These are phyloP conservation scores for Drosophila asahinai DNA, from an alignment of 1,140 invertebrate species.

Conservation along the genomic window DNA sequence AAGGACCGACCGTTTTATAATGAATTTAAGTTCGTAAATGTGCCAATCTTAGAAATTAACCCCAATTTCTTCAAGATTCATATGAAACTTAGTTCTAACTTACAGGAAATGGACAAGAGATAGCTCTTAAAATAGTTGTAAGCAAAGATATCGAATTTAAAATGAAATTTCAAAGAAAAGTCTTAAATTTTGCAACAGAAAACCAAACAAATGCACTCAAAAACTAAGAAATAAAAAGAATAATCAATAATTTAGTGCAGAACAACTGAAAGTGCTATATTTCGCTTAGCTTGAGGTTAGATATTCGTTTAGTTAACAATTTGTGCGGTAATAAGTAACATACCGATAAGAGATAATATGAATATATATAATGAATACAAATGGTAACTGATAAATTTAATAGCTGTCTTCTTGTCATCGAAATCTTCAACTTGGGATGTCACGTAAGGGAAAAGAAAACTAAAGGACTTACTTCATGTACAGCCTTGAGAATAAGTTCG, in stretches of 20 bases:
- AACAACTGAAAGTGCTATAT: conserved; percentile 9
- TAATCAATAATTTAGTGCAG: background rate
- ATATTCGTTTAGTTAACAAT: conserved; percentile 11
- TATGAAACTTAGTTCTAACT: background rate
- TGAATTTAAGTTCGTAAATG: background rate
- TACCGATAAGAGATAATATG: conserved; percentile 39
- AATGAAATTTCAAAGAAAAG: background rate
- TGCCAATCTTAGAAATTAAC: too few species aligned
- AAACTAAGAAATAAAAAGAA: background rate
- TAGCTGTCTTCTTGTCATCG: conserved; percentile 10
- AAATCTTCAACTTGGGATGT: conserved; percentile 6
- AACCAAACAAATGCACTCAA: background rate
- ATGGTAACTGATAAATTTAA: conserved; percentile 6
- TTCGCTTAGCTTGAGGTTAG: conserved; percentile 12
- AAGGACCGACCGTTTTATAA: background rate
- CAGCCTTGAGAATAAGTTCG: background rate
- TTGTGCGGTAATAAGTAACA: conserved; percentile 51
- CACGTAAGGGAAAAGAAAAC: background rate
- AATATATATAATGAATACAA: conserved; percentile 4
- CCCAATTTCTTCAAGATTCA: too few species aligned
- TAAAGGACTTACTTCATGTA: conserved; percentile 19
- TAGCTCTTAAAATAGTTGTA: background rate
- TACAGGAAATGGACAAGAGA: background rate
- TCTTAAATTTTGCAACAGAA: too few species aligned
- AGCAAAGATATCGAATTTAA: background rate